phyloP scores from a whole-genome alignment of 2,797 vertebrate genomes.

The Acipenser ruthenus region DNA sequence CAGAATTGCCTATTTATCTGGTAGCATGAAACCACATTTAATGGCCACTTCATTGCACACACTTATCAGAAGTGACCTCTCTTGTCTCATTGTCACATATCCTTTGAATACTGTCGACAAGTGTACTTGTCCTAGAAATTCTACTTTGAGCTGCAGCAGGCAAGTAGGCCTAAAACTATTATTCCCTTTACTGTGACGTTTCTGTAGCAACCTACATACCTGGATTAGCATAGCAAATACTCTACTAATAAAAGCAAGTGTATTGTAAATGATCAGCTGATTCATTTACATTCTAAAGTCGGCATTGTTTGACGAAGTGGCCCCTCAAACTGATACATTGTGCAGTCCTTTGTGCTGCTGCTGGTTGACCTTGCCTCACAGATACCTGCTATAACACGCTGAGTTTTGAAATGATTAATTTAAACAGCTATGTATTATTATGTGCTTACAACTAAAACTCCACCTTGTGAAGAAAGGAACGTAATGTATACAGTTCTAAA shows the following conservation, averaged over 20 bases:
- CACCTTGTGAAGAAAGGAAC: not conserved
- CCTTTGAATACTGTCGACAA: too few species aligned
- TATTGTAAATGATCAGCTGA: too few species aligned
- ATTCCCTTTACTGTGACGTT: conserved; percentile 19
- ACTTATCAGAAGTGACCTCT: too few species aligned
- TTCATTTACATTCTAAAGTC: conserved; percentile 12
- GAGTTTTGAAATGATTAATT: too few species aligned
- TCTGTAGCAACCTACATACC: conserved; percentile 22
- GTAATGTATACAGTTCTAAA: not conserved
- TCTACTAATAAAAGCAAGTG: not conserved
- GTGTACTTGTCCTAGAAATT: too few species aligned
- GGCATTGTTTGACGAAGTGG: conserved; percentile 14
- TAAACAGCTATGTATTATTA: not conserved
- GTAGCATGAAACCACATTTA: too few species aligned
- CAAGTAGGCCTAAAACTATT: conserved; percentile 1
- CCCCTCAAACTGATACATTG: not conserved
- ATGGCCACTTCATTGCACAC: too few species aligned
- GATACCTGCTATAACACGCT: too few species aligned
- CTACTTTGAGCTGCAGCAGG: not conserved
- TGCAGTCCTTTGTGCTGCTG: conserved; percentile 3
- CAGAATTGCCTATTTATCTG: too few species aligned
- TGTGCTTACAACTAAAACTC: not conserved
- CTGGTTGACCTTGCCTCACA: too few species aligned
- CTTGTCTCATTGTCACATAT: too few species aligned
- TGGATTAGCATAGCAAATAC: conserved; percentile 30